Percentiles rank a stretch among this genome's conserved stretches.
These are phyloP conservation scores for Bergia puertoricense DNA, from an alignment of 92 coral and sea anemone species.

Conservation along the genomic window DNA sequence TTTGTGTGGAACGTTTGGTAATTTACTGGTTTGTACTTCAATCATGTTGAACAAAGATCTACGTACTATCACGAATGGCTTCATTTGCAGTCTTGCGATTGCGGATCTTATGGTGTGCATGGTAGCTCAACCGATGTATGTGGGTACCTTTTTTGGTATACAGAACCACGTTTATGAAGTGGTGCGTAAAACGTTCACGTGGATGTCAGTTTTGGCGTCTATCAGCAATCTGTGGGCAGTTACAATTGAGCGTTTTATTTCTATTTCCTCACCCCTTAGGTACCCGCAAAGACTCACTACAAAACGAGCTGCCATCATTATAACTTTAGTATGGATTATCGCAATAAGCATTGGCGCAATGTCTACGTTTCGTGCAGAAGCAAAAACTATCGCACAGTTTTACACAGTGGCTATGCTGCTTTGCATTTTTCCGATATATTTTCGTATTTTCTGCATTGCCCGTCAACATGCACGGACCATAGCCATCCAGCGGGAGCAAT, in stretches of 20 bases:
- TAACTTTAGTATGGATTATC: constrained; percentile 66
- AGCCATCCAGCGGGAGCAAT: constrained; percentile 58
- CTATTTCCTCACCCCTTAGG: constrained; percentile 75
- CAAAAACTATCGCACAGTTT: constrained; percentile 52
- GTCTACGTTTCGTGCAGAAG: constrained; percentile 51
- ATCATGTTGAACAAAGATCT: constrained; percentile 64
- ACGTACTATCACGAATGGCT: constrained; percentile 75
- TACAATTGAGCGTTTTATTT: constrained; percentile 86
- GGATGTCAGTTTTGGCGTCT: constrained; percentile 87
- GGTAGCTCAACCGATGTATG: constrained; percentile 92
- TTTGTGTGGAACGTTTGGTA: constrained; percentile 79
- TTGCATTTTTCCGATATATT: constrained; percentile 71
- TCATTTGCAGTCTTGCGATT: constrained; percentile 80
- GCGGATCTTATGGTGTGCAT: constrained; percentile 90
- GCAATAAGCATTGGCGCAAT: constrained; percentile 67
- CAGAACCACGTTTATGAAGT: constrained; percentile 39
- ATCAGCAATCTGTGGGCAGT: constrained; percentile 86
- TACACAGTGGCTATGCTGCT: constrained; percentile 63
- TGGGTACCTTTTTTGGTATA: constrained; percentile 61
- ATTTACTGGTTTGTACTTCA: constrained; percentile 71
- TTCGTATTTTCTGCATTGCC: constrained; percentile 82
- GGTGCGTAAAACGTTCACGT: constrained; percentile 74
- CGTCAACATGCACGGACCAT: constrained; percentile 84
- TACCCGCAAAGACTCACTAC: constrained; percentile 70
- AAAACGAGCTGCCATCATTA: constrained; percentile 50